Evolutionary conservation across 2,797 vertebrate species (phyloP).

Genomic region (Acanthornis magna): DNA sequence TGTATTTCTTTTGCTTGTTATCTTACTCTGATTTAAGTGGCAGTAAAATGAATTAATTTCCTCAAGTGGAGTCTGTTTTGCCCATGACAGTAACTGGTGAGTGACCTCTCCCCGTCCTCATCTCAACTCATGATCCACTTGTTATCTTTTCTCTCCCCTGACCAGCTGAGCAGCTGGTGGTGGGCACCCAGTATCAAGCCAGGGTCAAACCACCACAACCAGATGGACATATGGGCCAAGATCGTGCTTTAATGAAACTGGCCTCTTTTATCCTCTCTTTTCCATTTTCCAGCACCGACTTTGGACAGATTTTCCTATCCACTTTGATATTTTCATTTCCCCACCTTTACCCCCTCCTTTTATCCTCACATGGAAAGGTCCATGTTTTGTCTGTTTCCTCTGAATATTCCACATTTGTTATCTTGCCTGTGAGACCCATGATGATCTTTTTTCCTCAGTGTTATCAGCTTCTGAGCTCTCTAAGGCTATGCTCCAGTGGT

Average conservation of each 20-base stretch:
- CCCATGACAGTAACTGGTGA: neutral
- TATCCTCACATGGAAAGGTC: neutral
- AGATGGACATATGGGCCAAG: neutral
- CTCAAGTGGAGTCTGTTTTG: rapidly evolving
- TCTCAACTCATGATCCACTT: neutral
- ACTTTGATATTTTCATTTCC: neutral
- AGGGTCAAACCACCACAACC: neutral
- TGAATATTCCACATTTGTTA: neutral
- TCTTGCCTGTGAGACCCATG: neutral
- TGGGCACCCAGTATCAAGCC: neutral
- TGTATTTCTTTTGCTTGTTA: neutral
- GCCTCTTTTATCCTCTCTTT: neutral
- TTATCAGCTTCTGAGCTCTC: neutral
- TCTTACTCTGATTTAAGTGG: neutral
- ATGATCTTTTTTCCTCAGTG: neutral
- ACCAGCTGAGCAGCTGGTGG: neutral
- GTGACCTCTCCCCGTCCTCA: neutral
- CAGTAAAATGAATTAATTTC: neutral
- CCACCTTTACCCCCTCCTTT: rapidly evolving
- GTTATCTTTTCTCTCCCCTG: neutral
- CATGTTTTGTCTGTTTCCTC: neutral
- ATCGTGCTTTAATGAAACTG: neutral
- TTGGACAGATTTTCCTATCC: neutral
- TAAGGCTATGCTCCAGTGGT: neutral
- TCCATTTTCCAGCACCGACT: neutral